Conservation (phyloP, 1,140 invertebrate genomes). For the Papilio aristodemus region DNA sequence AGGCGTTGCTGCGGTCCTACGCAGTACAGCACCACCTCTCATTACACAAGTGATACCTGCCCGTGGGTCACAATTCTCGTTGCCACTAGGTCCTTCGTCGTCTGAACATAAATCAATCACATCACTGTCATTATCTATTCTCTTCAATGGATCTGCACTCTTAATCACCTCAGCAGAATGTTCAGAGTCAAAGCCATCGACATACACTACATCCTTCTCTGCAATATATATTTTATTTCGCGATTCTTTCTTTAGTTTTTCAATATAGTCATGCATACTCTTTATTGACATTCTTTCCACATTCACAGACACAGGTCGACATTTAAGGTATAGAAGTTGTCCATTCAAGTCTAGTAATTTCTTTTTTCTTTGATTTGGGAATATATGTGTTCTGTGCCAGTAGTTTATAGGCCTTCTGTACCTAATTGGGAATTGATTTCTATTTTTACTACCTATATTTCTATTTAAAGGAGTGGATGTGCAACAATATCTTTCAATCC, state of each 20-base stretch:
- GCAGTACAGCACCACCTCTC: conserved; percentile 67
- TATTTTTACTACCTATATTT: conserved; percentile 68
- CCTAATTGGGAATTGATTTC: conserved; percentile 69
- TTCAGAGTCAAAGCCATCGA: conserved; percentile 62
- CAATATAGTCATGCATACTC: conserved; percentile 62
- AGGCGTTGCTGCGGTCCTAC: conserved; percentile 68
- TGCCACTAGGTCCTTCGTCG: conserved; percentile 67
- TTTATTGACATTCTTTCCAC: conserved; percentile 62
- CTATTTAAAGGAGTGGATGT: conserved; percentile 55
- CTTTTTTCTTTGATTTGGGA: conserved; percentile 71
- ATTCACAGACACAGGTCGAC: conserved; percentile 63
- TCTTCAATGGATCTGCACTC: conserved; percentile 57
- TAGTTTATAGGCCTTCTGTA: conserved; percentile 75
- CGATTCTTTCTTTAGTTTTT: conserved; percentile 56
- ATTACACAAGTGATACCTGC: conserved; percentile 71
- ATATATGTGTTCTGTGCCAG: conserved; percentile 68
- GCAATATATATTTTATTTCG: conserved; percentile 44
- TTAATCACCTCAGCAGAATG: conserved; percentile 53
- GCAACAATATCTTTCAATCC: conserved; percentile 74
- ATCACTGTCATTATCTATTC: conserved; percentile 67
- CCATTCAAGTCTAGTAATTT: conserved; percentile 70
- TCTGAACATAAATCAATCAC: conserved; percentile 80
- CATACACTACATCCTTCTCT: conserved; percentile 71
- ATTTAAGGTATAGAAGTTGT: conserved; percentile 71
- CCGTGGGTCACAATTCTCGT: conserved; percentile 73